Evolutionary conservation across 2,113 vertebrate genomes (phyloP), one percentile per base, ranked within the genome.

Genomic region (Tiliqua scincoides): DNA sequence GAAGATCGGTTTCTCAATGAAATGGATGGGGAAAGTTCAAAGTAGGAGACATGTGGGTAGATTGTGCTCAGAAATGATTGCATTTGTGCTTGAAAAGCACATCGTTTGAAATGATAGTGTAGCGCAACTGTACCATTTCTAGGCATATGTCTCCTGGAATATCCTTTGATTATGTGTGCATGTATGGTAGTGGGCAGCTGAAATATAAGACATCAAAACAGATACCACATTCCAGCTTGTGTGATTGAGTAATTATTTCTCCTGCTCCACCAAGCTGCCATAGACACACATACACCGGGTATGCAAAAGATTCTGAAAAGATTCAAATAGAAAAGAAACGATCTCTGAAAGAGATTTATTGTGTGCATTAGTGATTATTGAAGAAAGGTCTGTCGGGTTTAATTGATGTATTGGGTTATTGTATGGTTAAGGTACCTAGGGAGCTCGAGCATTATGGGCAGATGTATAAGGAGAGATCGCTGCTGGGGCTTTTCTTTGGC

Each of bases 401-500:
- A 88, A 93, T 62, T 83, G 94, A 93, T 80, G 93, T n/a, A 67
- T 92, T 77, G 43, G 80, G 74, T 96, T 93, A 87, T 86, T 79
- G 82, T 77, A 54, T 83, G 93, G 86, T 88, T 93, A 86, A 83
- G 9, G 87, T 57, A 75, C 79, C 92, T 88, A 91, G 87, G 91
- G 93, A 90, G 91, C 75, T 95, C 89, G 83, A 93, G 84, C 89
- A 89, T 90, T 95, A 90, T 80, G 93, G 92, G 89, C 93, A 92
- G 92, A 94, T 83, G 87, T 86, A 93, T 61, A 85, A 92, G 67
- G 79, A 85, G 67, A 76, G 93, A 93, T 92, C 90, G 93, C 94
- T 93, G 93, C 91, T 73, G 87, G 93, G 57, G 93, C 91, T 91
- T 90, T 94, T 92, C 90, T 95, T 93, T 93, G 89, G 92, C 88